These are phyloP conservation scores for Sinodicranocentrus sp. DNA, from an alignment of 2,888 invertebrate genomes.

Conservation along the genomic window DNA sequence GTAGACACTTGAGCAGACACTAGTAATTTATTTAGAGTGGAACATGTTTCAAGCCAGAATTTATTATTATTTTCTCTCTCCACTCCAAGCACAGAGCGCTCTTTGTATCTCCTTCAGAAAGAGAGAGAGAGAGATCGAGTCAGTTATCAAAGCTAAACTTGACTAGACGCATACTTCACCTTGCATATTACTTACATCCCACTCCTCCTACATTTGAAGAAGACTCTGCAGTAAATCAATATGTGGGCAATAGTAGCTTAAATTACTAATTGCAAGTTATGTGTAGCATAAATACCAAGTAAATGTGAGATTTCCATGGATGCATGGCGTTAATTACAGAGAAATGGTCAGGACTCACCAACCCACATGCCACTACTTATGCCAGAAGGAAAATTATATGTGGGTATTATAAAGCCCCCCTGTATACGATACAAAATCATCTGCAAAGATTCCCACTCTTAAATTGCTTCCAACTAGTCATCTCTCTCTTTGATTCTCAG, in stretches of 20 bases:
- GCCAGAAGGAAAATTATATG: background rate
- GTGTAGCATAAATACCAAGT: conserved; percentile 39
- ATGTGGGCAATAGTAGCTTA: conserved; percentile 28
- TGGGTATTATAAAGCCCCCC: too few relatives aligned
- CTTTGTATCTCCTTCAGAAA: too few relatives aligned
- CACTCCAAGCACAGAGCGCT: background rate
- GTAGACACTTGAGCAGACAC: conserved; percentile 4
- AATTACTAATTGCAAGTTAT: conserved; percentile 50
- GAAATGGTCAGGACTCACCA: conserved; percentile 34
- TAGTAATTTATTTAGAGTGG: conserved; percentile 1
- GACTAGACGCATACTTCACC: too few relatives aligned
- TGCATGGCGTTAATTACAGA: conserved; percentile 58
- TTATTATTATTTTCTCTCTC: conserved; percentile 3
- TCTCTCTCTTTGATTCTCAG: too few relatives aligned
- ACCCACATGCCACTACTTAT: conserved; percentile 34
- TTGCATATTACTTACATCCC: too few relatives aligned
- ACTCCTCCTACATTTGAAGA: too few relatives aligned
- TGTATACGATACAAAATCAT: too few relatives aligned
- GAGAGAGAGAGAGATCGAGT: too few relatives aligned
- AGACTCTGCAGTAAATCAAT: conserved; percentile 47
- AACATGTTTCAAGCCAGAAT: background rate
- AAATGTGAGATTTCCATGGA: conserved; percentile 34
- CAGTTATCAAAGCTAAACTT: too few relatives aligned
- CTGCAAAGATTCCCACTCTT: too few relatives aligned
- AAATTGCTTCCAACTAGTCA: too few relatives aligned